Evolutionary conservation across 2,888 invertebrate genomes (phyloP).

Genomic region (Zaprionus obscuricornis): DNA sequence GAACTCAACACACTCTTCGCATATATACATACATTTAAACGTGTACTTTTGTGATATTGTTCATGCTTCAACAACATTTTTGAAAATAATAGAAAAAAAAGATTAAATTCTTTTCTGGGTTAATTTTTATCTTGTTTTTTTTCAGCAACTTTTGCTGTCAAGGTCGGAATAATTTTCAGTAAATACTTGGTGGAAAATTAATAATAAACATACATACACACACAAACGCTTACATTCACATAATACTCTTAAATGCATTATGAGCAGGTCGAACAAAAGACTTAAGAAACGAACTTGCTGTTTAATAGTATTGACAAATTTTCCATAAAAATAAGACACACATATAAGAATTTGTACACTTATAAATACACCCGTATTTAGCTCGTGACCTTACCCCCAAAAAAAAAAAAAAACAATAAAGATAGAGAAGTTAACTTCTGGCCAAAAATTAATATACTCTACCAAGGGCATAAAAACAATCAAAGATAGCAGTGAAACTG

Average conservation of each 20-base stretch:
- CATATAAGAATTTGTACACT: too few species aligned
- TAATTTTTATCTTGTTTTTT: constrained; percentile 52
- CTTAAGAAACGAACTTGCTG: constrained; percentile 54
- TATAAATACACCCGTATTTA: constrained; percentile 20
- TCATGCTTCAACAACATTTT: constrained; percentile 36
- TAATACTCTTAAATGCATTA: too few species aligned
- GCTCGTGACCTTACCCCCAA: constrained; percentile 31
- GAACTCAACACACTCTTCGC: constrained; percentile 48
- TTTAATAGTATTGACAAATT: background rate
- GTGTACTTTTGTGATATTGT: constrained; percentile 74
- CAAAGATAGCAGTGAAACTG: constrained; percentile 50
- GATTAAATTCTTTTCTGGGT: constrained; percentile 54
- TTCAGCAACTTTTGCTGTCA: constrained; percentile 77
- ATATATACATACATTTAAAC: constrained; percentile 13
- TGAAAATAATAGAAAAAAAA: constrained; percentile 7
- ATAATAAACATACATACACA: constrained; percentile 54
- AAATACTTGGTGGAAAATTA: constrained; percentile 75
- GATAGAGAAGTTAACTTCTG: too few species aligned
- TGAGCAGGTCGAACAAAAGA: constrained; percentile 54
- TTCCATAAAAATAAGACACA: too few species aligned
- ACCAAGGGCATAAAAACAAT: constrained; percentile 18
- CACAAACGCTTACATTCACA: constrained; percentile 2
- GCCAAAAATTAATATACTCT: too few species aligned
- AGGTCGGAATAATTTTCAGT: constrained; percentile 81
- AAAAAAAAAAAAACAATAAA: constrained; percentile 4